Base-by-base conservation (phyloP, 2,113 vertebrate genomes). In the Crotalus horridus region DNA sequence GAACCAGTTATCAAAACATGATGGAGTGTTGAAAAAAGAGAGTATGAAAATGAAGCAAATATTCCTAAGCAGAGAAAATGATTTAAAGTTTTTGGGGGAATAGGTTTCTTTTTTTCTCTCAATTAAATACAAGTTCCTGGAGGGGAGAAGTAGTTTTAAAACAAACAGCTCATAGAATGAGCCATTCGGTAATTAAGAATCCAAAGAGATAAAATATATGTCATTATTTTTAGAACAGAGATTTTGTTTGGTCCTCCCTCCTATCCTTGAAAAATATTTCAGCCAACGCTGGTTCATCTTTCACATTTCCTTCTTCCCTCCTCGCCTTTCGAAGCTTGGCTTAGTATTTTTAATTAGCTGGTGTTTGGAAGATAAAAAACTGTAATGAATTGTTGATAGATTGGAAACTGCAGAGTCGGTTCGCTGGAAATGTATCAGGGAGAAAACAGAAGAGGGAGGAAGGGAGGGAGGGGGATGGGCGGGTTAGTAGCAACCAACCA, bases 311-410 rank as follows among this genome's bases (percentile, higher is more conserved):
- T 94, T 87, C 43, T 54, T 91, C 93, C 94, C 94, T 93, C 92
- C 94, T 56, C 74, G 69, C 74, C 95, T 94, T 91, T 95, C 92
- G 64, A 96, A 95, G 96, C 96, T 96, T 96, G 97, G 97, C 96
- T 97, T 96, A 96, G 97, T 97, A 97, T 97, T 98, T 98, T 98
- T 98, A 98, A 98, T 98, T 98, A 98, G 97, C 97, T 97, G 96
- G 97, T 96, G 97, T 97, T 97, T 96, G 96, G 96, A 97, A 97
- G 97, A 97, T 98, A 69, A 69, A 97, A 97, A 97, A 97, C 97
- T 96, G 96, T 97, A 98, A 98, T 98, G 98, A 98, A 98, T 98
- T 97, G 97, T 96, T 97, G 97, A 97, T 96, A 96, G 97, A 97
- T 97, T 96, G 96, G 95, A 96, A 85, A 95, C 94, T 88, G 90